phyloP scores from a whole-genome alignment of 2,797 vertebrate genomes.

The Malacoctenus gilli region DNA sequence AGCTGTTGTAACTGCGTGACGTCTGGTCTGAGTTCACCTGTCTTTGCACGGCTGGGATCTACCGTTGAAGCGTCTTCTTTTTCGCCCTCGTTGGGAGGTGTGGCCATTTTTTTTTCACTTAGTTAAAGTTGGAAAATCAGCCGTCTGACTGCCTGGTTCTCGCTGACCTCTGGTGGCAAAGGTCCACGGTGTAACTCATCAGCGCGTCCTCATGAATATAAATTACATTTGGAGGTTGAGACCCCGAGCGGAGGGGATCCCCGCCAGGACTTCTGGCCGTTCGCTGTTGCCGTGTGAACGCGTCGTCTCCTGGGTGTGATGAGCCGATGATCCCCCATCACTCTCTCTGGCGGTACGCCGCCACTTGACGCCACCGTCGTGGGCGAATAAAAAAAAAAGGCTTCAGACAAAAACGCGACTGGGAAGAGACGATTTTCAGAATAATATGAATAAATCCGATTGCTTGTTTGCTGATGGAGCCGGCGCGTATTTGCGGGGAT shows the following conservation, averaged over 20 bases:
- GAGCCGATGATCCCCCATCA: not conserved
- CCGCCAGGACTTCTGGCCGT: conserved; percentile 4
- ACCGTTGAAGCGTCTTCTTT: too few species aligned
- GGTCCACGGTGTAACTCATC: conserved; percentile 33
- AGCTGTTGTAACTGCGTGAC: too few species aligned
- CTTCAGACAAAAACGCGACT: not conserved
- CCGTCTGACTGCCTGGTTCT: conserved; percentile 4
- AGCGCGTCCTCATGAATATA: conserved; percentile 55
- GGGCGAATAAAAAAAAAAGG: not conserved
- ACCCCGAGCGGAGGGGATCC: conserved; percentile 23
- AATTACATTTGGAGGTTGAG: conserved; percentile 43
- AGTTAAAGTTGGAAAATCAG: too few species aligned
- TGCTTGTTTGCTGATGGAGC: not conserved
- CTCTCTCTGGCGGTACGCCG: too few species aligned
- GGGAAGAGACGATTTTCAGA: too few species aligned
- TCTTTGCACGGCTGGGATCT: too few species aligned
- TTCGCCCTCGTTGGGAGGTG: too few species aligned
- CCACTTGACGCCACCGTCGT: too few species aligned
- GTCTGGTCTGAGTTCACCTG: too few species aligned
- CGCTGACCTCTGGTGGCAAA: conserved; percentile 31
- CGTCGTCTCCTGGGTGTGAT: conserved; percentile 1
- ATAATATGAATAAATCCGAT: too few species aligned
- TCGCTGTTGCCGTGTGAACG: conserved; percentile 5
- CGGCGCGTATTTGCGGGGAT: not conserved
- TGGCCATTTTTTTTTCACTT: not conserved